Conservation (phyloP, 2,113 vertebrate species). For the Campylomormyrus numenius region DNA sequence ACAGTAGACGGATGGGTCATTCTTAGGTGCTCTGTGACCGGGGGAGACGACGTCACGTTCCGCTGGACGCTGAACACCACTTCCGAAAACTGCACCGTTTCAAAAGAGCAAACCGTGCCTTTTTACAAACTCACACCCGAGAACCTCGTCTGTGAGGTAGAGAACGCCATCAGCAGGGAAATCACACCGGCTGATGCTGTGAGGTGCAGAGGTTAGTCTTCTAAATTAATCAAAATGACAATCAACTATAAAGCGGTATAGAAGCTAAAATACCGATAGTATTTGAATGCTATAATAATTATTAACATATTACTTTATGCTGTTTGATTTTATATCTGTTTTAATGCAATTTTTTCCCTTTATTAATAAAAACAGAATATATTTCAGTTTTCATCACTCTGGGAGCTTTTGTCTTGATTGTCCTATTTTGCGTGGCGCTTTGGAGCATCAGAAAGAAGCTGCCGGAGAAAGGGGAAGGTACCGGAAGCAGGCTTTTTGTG, state of each 20-base stretch:
- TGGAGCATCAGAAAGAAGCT: background rate
- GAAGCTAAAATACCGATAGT: background rate
- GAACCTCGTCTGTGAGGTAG: background rate
- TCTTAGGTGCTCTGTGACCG: background rate
- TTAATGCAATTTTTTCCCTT: background rate
- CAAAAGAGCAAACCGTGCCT: background rate
- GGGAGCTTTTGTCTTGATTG: background rate
- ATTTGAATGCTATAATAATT: background rate
- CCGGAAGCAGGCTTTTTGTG: background rate
- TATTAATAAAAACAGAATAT: background rate
- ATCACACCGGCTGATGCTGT: background rate
- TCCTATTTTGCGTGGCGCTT: background rate
- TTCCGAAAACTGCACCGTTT: background rate
- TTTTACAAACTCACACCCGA: background rate
- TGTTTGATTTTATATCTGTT: background rate
- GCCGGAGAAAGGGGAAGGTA: background rate
- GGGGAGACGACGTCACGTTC: background rate
- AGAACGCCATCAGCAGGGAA: background rate
- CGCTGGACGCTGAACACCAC: background rate
- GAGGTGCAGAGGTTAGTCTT: background rate
- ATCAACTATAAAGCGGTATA: background rate
- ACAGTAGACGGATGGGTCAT: background rate
- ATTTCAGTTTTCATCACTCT: background rate
- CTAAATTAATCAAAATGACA: background rate
- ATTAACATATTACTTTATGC: background rate